Conservation (phyloP, 2,888 invertebrate species). For the Mesorhabditis belari region DNA sequence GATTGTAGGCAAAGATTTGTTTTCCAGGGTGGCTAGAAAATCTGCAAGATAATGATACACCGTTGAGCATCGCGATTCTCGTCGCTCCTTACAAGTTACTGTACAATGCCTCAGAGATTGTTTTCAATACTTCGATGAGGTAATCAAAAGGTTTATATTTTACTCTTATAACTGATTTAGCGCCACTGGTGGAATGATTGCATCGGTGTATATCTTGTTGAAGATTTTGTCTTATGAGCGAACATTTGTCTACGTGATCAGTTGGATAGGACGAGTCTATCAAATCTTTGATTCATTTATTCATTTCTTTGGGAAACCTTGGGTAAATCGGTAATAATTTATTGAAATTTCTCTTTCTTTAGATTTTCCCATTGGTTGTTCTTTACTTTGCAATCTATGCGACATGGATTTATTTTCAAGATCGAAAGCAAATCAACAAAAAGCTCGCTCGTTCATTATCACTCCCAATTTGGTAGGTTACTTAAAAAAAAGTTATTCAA, state of each 20-base stretch:
- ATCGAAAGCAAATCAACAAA: conserved; percentile 38
- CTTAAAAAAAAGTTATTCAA: not conserved
- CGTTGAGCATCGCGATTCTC: conserved; percentile 56
- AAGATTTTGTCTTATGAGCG: conserved; percentile 47
- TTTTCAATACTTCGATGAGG: conserved; percentile 28
- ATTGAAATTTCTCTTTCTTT: conserved; percentile 12
- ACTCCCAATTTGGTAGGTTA: conserved; percentile 46
- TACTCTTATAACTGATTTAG: conserved; percentile 10
- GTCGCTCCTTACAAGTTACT: conserved; percentile 64
- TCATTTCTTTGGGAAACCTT: conserved; percentile 34
- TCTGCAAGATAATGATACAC: conserved; percentile 54
- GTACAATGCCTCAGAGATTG: conserved; percentile 19
- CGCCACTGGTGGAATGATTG: conserved; percentile 36
- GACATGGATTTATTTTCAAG: conserved; percentile 48
- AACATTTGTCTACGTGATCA: conserved; percentile 40
- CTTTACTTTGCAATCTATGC: conserved; percentile 41
- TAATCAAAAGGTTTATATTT: not conserved
- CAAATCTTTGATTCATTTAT: conserved; percentile 33
- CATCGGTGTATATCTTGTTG: conserved; percentile 33
- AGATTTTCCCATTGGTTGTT: conserved; percentile 39
- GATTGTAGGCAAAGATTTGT: too few relatives aligned
- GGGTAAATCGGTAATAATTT: conserved; percentile 21
- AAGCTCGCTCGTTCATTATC: conserved; percentile 46
- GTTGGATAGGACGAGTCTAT: conserved; percentile 39
- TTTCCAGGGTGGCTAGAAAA: conserved; percentile 38